Percentiles rank a stretch among this genome's conserved stretches.
Conservation (phyloP, 1,140 invertebrate species). For the Procambarus virginalis region DNA sequence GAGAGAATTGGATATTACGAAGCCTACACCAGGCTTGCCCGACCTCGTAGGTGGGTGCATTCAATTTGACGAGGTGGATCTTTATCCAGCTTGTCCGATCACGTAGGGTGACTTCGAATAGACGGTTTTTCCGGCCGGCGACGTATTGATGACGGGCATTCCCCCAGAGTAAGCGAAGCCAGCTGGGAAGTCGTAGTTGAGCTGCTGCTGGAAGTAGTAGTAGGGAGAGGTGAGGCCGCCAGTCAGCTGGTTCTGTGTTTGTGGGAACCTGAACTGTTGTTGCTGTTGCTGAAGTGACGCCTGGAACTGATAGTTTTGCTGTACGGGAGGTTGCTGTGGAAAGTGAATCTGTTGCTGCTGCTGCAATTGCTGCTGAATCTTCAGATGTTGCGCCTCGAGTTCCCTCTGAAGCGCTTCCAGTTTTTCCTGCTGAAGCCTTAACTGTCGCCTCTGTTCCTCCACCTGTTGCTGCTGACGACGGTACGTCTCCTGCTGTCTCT, state of each 20-base stretch:
- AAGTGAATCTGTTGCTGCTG: not conserved
- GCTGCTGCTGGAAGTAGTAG: slow-evolving; percentile 8
- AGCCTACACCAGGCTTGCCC: too few species aligned
- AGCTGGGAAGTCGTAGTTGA: slow-evolving; percentile 51
- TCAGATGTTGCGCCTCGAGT: slow-evolving; percentile 21
- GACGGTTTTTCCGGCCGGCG: not conserved
- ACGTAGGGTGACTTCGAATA: slow-evolving; percentile 1
- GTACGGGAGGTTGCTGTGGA: too few species aligned
- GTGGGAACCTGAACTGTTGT: not conserved
- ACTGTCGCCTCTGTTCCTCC: not conserved
- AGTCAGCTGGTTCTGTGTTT: slow-evolving; percentile 17
- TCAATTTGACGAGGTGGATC: too few species aligned
- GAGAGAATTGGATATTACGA: too few species aligned
- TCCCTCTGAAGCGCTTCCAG: slow-evolving; percentile 29
- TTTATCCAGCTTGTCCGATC: slow-evolving; percentile 24
- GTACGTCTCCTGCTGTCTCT: not conserved
- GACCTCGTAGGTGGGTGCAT: too few species aligned
- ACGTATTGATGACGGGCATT: not conserved
- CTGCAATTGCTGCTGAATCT: not conserved
- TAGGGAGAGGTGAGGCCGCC: slow-evolving; percentile 48
- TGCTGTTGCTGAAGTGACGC: not conserved
- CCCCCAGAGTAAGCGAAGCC: slow-evolving; percentile 46
- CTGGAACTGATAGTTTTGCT: not conserved
- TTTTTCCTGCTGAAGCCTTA: slow-evolving; percentile 34
- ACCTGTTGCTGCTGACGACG: slow-evolving; percentile 39